Evolutionary conservation across 2,113 vertebrate genomes (phyloP).

Genomic region (Esox niger): DNA sequence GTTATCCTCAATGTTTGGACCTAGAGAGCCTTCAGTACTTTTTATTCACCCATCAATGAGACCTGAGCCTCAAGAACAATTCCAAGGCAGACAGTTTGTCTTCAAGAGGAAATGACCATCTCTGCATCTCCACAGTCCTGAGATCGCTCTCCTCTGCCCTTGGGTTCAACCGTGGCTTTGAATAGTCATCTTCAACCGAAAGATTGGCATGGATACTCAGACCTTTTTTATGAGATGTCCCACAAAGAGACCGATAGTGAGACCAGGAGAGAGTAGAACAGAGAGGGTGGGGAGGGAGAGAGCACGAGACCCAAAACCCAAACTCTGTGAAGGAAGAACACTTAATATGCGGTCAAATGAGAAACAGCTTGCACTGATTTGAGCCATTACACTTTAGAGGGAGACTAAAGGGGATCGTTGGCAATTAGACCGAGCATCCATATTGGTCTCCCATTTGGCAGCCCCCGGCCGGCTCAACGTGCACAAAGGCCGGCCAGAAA

Average conservation of each 20-base stretch:
- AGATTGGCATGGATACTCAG: conserved; percentile 7
- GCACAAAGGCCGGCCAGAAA: conserved; percentile 21
- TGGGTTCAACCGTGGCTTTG: conserved; percentile 5
- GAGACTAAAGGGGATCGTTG: conserved; percentile 38
- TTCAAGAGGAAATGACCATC: too few species aligned
- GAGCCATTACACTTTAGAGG: conserved; percentile 40
- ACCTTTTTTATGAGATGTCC: conserved; percentile 28
- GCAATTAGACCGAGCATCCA: conserved; percentile 57
- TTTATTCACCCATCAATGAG: too few species aligned
- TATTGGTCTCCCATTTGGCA: conserved; percentile 48
- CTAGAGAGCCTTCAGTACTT: too few species aligned
- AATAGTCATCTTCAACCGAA: too few species aligned
- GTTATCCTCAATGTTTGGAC: too few species aligned
- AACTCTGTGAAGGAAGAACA: conserved; percentile 35
- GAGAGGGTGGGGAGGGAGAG: background rate
- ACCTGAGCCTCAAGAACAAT: too few species aligned
- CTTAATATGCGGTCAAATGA: conserved; percentile 58
- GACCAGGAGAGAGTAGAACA: background rate
- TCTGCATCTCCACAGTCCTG: background rate
- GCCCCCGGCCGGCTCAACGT: conserved; percentile 14
- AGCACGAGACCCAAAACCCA: conserved; percentile 24
- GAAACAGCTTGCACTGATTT: conserved; percentile 61
- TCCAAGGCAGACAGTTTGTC: too few species aligned
- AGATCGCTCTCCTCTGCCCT: background rate
- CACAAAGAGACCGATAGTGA: too few species aligned